phyloP scores from a whole-genome alignment of 2,888 invertebrate species.

The Augiades crinisus region DNA sequence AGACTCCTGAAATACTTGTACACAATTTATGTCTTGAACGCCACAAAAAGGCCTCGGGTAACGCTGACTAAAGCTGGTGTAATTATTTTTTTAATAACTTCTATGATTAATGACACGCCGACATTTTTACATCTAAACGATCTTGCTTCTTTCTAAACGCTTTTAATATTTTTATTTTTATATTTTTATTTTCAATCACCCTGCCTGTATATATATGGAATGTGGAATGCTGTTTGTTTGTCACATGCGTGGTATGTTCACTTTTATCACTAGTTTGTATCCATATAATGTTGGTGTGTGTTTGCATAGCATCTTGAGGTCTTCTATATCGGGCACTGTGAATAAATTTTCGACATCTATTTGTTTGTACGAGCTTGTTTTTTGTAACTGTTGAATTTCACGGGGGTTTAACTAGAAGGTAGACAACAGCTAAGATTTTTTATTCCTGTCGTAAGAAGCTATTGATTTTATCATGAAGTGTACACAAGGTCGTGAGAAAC shows the following conservation, averaged over 20 bases:
- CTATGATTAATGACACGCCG: conserved; percentile 18
- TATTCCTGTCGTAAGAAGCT: too few species aligned
- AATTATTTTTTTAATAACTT: conserved; percentile 18
- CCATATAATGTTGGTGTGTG: conserved; percentile 14
- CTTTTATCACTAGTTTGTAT: not conserved
- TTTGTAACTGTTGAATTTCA: too few species aligned
- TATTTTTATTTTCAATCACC: conserved; percentile 15
- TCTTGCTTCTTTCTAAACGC: conserved; percentile 22
- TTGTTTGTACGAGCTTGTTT: too few species aligned
- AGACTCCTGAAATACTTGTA: conserved; percentile 8
- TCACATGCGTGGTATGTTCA: not conserved
- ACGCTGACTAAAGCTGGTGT: conserved; percentile 8
- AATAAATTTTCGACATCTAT: too few species aligned
- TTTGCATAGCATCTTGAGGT: not conserved
- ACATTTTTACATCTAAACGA: conserved; percentile 2
- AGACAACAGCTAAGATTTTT: too few species aligned
- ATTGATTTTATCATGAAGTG: too few species aligned
- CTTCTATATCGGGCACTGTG: too few species aligned
- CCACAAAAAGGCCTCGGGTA: conserved; percentile 5
- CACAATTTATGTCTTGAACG: conserved; percentile 15
- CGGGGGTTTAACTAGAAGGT: too few species aligned
- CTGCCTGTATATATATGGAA: conserved; percentile 7
- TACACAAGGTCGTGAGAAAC: too few species aligned
- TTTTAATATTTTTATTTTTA: conserved; percentile 15
- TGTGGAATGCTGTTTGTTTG: conserved; percentile 18